Base-by-base conservation (phyloP, 2,797 vertebrate genomes). In the Thunnus albacares region DNA sequence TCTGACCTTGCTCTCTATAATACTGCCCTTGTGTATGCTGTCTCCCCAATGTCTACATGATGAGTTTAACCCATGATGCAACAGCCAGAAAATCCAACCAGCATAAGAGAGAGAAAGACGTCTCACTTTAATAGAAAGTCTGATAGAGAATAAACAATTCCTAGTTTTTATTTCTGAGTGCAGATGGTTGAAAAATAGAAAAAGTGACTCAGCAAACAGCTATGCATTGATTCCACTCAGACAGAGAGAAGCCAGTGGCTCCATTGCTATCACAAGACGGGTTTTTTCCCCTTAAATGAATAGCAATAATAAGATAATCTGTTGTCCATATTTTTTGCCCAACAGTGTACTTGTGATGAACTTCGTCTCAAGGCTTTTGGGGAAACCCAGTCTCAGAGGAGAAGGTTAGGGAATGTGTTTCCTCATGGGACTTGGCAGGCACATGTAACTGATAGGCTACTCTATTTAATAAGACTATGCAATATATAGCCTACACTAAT, bases 171-270 rank as follows among this genome's bases (percentile, higher is more conserved):
- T 77, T 86, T 91, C 65, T 75, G 70, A 77, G 55, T 30, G 45
- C 70, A 80, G 76, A 87, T 92, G 73, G 65, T 79, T 86, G 89
- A 79, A 89, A 87, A 91, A 87, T 75, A 79, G 73, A 71, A 76
- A 59, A n/a, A 90, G 72, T 95, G 94, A 96, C 92, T 95, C 83
- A 95, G 41, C 85, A 82, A 89, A 84, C 57, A 92, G 89, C 88
- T 91, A 90, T 94, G 91, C 71, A 69, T 83, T 86, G 90, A 93
- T 89, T 92, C 77, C 79, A 74, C 58, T 49, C 81, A 84, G 80
- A 90, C 63, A 47, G 80, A 84, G 74, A 61, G 59, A 74, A 60
- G 81, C 77, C 75, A 57, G 74, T 63, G 80, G 75, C 71, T 85
- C 59, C 2, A 7, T 59, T 60, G 83, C 79, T 74, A 86, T 87